Evolutionary conservation across 2,797 vertebrate genomes (phyloP), one percentile per base, ranked within the genome.

Genomic region (Melanogrammus aeglefinus): DNA sequence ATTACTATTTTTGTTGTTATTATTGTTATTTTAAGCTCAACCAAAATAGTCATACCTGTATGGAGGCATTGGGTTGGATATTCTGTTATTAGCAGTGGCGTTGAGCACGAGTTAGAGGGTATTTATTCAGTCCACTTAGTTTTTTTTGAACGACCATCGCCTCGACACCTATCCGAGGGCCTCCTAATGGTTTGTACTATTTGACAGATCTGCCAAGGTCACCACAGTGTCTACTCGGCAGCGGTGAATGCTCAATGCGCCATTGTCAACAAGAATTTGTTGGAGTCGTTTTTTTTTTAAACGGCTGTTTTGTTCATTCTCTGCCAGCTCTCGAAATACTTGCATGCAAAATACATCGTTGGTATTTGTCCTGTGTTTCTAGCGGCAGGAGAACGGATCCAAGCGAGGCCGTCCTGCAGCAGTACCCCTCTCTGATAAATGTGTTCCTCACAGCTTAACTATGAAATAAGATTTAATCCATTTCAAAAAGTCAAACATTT

Each of bases 91-190:
- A 63, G 51, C 9, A 21, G 10, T 24, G n/a, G 18, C n/a, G n/a
- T 66, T 10, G 18, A 66, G 7, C n/a, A 9, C 3, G 57, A 66
- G 57, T 66, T 57, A 57, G 51, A 57, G 51, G 21, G 51, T 57
- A 57, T 57, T 57, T 66, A 66, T 66, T 66, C 57, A 66, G n/a
- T 69, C 63, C 63, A 69, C n/a, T 69, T 69, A n/a, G 57, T 63
- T 24, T 69, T 69, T 44, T 35, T 71, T 33, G 29, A 2, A 2
- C 13, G 29, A 35, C 27, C 27, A 35, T 31, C 38, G 3, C 10
- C 73, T 27, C 73, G 12, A 38, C 73, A 41, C n/a, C 36, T 74
- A 27, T 38, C n/a, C 10, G 38, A 27, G 38, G 38, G 73, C 36
- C 73, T 27, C 73, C 73, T 47, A 44, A 44, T 75, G 31, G 27